These are phyloP conservation scores for Urosaurus nigricauda DNA, from an alignment of 2,797 vertebrate species.

Conservation along the genomic window DNA sequence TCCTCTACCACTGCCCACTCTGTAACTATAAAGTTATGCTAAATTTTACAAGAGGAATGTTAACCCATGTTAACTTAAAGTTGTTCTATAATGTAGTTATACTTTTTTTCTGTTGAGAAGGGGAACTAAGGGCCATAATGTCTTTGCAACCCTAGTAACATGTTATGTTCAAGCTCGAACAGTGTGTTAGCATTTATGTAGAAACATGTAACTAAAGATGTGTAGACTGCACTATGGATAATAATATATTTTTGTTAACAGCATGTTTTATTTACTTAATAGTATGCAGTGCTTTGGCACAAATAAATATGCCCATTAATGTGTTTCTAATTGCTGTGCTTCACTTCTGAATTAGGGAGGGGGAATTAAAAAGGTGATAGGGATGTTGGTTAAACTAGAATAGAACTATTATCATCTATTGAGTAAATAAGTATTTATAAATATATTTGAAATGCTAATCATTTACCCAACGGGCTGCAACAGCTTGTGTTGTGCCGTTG, in stretches of 20 bases:
- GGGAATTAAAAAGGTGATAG: constrained; percentile 64
- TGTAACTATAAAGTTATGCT: background rate
- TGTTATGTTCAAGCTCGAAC: constrained; percentile 13
- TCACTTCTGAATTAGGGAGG: constrained; percentile 65
- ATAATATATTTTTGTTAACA: constrained; percentile 69
- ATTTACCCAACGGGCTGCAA: constrained; percentile 66
- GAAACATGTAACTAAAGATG: constrained; percentile 66
- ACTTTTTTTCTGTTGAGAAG: background rate
- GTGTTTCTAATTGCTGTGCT: constrained; percentile 70
- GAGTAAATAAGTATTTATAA: constrained; percentile 68
- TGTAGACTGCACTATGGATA: constrained; percentile 63
- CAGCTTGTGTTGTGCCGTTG: constrained; percentile 53
- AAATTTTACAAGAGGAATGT: background rate
- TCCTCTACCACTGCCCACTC: background rate
- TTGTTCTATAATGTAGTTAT: background rate
- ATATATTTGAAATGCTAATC: constrained; percentile 73
- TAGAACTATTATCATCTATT: constrained; percentile 55
- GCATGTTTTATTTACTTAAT: constrained; percentile 70
- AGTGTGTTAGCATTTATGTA: constrained; percentile 63
- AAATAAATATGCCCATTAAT: constrained; percentile 70
- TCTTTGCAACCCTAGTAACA: background rate
- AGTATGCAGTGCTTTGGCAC: constrained; percentile 55
- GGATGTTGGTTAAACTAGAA: constrained; percentile 69
- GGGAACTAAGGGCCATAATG: background rate
- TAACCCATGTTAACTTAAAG: background rate